Conservation (phyloP, 1,140 invertebrate species). For the Hycleus phaleratus region DNA sequence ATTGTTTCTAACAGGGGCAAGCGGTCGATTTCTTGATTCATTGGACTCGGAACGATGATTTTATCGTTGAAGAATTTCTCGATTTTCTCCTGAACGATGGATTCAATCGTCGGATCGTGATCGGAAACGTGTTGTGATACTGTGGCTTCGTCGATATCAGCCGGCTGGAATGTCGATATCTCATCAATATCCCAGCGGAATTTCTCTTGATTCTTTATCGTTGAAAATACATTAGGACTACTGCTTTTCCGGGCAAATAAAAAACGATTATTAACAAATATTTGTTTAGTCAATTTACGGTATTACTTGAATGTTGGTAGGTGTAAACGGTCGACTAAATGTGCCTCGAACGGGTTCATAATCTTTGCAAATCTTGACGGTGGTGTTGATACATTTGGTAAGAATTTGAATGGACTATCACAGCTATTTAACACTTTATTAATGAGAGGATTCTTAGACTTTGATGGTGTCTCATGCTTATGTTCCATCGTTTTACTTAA, state of each 20-base stretch:
- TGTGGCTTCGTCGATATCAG: constrained; percentile 36
- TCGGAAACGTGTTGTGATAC: constrained; percentile 30
- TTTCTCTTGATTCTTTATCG: constrained; percentile 30
- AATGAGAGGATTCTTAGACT: constrained; percentile 1
- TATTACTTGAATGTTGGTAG: constrained; percentile 34
- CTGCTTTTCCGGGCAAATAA: neutral
- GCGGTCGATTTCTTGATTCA: constrained; percentile 18
- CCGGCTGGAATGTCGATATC: constrained; percentile 35
- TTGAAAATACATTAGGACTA: constrained; percentile 36
- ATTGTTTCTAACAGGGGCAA: constrained; percentile 23
- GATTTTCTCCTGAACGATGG: constrained; percentile 34
- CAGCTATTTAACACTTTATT: constrained; percentile 3
- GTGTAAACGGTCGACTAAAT: constrained; percentile 32
- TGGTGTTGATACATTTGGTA: constrained; percentile 30
- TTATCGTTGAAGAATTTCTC: constrained; percentile 36
- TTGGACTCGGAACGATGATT: constrained; percentile 36
- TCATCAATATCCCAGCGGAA: constrained; percentile 40
- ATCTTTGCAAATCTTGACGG: constrained; percentile 32
- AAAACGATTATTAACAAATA: constrained; percentile 15
- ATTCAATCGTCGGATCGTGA: constrained; percentile 27
- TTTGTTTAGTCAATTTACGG: neutral
- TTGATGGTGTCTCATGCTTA: constrained; percentile 8
- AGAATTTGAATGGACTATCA: constrained; percentile 29
- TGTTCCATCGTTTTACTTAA: constrained; percentile 17
- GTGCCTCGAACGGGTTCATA: constrained; percentile 36